A percentile compares a stretch with the other conserved stretches of the same genome.
Conservation (phyloP, 2,888 invertebrate genomes). For the Pyrocoelia pectoralis region DNA sequence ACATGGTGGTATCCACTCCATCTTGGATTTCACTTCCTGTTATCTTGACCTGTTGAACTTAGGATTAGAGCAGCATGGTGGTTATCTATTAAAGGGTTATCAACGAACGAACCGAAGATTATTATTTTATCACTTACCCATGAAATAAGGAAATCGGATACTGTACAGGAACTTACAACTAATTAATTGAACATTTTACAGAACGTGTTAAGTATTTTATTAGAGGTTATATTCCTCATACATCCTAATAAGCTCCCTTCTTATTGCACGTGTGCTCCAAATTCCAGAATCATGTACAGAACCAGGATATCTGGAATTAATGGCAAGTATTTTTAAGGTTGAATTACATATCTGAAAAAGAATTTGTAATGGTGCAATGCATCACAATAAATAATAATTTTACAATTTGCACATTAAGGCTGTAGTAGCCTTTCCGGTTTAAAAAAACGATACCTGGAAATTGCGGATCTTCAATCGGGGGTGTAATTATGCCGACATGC, state of each 20-base stretch:
- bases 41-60: too few relatives aligned
- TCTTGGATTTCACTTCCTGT: too few relatives aligned
- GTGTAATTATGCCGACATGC: not conserved
- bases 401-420: not conserved
- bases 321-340: not conserved
- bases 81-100: too few relatives aligned
- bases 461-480: constrained; percentile 3
- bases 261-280: not conserved
- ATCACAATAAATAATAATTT: not conserved
- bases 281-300: not conserved
- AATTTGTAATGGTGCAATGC: constrained; percentile 2
- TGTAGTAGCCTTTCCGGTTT: not conserved
- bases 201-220: too few relatives aligned
- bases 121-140: too few relatives aligned
- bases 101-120: too few relatives aligned
- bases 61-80: too few relatives aligned
- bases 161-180: too few relatives aligned
- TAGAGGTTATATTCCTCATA: too few relatives aligned
- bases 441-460: not conserved
- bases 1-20: too few relatives aligned
- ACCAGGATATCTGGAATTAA: constrained; percentile 2
- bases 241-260: not conserved
- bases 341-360: not conserved
- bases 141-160: too few relatives aligned
- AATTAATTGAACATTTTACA: too few relatives aligned